phyloP scores from a whole-genome alignment of 2,797 vertebrate genomes.

The Manis crassicaudata region DNA sequence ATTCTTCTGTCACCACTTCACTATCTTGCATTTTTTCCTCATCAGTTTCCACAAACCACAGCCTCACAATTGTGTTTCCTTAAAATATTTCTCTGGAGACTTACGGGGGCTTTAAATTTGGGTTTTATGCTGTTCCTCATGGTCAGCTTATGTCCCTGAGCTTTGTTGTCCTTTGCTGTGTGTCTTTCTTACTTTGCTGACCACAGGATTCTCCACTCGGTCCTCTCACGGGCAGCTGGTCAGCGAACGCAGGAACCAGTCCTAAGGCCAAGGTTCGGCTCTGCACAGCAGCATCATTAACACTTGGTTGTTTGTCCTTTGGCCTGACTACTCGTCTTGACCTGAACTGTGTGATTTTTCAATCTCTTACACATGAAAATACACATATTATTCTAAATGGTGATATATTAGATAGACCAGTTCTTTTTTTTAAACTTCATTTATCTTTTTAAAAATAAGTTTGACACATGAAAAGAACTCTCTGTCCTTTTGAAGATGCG shows the following conservation, averaged over 20 bases:
- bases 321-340: background rate
- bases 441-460: background rate
- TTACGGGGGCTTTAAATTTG: background rate
- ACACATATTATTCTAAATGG: background rate
- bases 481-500: background rate
- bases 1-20: background rate
- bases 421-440: background rate
- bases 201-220: background rate
- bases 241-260: background rate
- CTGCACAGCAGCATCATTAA: background rate
- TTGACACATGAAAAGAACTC: background rate
- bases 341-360: slow-evolving; percentile 16
- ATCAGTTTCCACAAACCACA: background rate
- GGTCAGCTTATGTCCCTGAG: background rate
- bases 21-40: background rate
- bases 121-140: background rate
- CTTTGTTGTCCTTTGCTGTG: background rate
- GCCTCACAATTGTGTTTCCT: background rate
- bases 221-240: background rate
- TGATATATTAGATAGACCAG: background rate
- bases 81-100: background rate
- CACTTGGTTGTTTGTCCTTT: slow-evolving; percentile 1
- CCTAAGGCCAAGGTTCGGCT: background rate
- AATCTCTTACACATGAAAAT: background rate
- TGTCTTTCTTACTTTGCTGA: background rate